Base-by-base conservation (phyloP, 2,888 invertebrate species). In the Plagodis dolabraria region DNA sequence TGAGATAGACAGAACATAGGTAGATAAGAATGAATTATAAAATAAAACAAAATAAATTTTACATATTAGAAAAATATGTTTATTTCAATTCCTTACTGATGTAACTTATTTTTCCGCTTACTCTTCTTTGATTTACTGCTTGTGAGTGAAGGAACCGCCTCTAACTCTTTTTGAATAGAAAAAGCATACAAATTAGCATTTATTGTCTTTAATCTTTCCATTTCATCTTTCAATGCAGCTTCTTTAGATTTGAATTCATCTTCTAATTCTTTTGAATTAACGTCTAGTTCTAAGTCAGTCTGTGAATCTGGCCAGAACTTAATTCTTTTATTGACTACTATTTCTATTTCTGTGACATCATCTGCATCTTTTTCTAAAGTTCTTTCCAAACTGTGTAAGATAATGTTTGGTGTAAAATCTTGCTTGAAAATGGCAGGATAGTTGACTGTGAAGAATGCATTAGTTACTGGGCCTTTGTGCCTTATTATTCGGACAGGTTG, bases 391-490 rank as follows among this genome's bases (percentile, higher is more conserved):
- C 93, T 94, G 54, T 94, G 94, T 5, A 95, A 75, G 33, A 95
- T 85, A 10, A 94, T 79, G 60, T 82, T 93, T 0, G 94, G 94
- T 63, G 92, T 90, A 44, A 95, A 94, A 51, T 93, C 93, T 53
- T 94, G 93, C 59, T 93, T 89, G 60, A 94, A 94, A 69, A 95
- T 94, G 62, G 94, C 93, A 5, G 93, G 90, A 59, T 93, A 93
- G 38, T 94, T 94, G 0, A 94, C 79, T 0, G 94, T 93, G 74
- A 96, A 95, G 59, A 93, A 93, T 0, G 96, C 93, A 85, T 97
- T 97, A 0, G 95, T 96, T 0, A 97, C 89, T 0, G 94, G 82
- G n/a, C 96, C 96, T 84, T 96, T 96, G 69, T 96, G 96, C 44
- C 93, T 85, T 67, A 97, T 90, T 49, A 93, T 95, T 69, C 95